Evolutionary conservation across 2,113 vertebrate genomes (phyloP), one percentile per base, ranked within the genome.

Genomic region (Sebastes fasciatus): DNA sequence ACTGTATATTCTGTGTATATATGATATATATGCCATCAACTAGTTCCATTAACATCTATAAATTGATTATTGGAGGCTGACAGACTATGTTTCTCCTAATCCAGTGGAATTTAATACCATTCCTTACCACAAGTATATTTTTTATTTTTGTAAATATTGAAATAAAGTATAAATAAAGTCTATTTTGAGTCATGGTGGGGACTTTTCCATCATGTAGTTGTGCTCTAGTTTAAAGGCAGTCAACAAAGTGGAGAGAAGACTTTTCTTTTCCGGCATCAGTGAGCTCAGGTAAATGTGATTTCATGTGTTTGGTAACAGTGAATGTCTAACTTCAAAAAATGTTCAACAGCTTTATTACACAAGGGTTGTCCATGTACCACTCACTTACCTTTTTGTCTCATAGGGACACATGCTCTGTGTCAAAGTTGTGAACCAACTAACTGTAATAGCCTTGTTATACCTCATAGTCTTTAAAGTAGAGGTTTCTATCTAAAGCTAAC

Each of bases 71-170:
- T 26, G 19, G 42, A 71, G 16, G 52, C 14, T 70, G 57, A n/a
- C 17, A 23, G 52, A 63, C 42, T 34, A 12, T 43, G 11, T 26
- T 62, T 61, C 17, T 58, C 54, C 10, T 26, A 45, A 63, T 26
- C 13, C n/a, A 2, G 52, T 76, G 21, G 17, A 58, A 67, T 80
- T 63, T 0, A 65, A 62, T 34, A 54, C 4, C 19, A 68, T 26
- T 67, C 23, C 8, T 23, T 16, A n/a, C 6, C 34, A 63, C 14
- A 52, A 43, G 13, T 70, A 70, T 61, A 55, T 70, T 64, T 51
- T 62, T 60, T 68, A 21, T 57, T 73, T 83, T 12, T 76, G 58
- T 46, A 52, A 57, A 84, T 84, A 73, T 16, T 78, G 5, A 46
- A 73, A 83, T 61, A 21, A 74, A 83, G 52, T 72, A 71, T 58